Base-by-base conservation (phyloP, 2,113 vertebrate species). In the Varanus komodoensis region DNA sequence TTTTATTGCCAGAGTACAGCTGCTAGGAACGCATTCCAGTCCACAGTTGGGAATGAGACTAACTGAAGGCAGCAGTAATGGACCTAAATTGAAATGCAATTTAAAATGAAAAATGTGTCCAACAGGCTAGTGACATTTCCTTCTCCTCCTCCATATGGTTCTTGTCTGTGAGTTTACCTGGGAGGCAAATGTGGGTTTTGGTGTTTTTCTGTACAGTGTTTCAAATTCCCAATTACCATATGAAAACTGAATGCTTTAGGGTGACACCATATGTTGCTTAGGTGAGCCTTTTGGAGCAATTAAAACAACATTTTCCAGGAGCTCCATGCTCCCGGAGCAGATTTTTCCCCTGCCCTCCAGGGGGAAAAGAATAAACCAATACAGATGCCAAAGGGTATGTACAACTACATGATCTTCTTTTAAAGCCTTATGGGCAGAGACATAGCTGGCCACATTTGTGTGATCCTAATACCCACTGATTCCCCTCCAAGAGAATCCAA, bases 11-110 rank as follows among this genome's bases (percentile, higher is more conserved):
- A 44, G 12, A 1, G 38, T n/a, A 80, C 61, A 68, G 71, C 84
- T 95, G 93, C 93, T 92, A 91, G 85, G 89, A 89, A 75, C 90
- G 34, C 86, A 92, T 91, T 82, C 34, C 34, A 29, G 15, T 27
- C 25, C 25, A 52, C n/a, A 82, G 71, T 61, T 73, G 34, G 89
- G 84, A 87, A 88, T 90, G 87, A 75, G 87, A 90, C 82, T 50
- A 80, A 87, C 29, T 50, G 12, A 75, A 83, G 83, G 61, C 92
- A 90, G 90, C 74, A 0, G 0, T 89, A 86, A 81, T 88, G 88
- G 91, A 44, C 78, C 87, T 88, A 84, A 34, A 82, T 91, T 14
- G 38, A 74, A 17, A 69, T 94, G 91, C 92, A 9, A 74, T 84
- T 90, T 89, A n/a, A 84, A 93, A 87, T 89, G 64, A 90, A 90